A percentile compares a stretch with the other conserved stretches of the same genome.
phyloP scores from a whole-genome alignment of 1,140 invertebrate species.

The Forficula auricularia region DNA sequence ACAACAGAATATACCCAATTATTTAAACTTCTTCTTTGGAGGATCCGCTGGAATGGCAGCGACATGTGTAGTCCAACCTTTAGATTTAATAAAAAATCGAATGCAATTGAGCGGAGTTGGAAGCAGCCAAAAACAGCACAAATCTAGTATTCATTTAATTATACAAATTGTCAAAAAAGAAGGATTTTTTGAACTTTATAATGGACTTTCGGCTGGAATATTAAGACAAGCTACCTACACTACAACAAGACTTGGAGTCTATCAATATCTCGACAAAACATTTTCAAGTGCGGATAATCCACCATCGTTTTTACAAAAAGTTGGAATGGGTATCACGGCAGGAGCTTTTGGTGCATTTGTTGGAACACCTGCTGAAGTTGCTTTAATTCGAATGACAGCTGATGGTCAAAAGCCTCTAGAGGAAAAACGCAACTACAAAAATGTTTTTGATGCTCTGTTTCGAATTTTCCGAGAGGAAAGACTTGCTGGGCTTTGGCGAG shows the following conservation, averaged over 20 bases:
- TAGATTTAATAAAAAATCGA: conserved; percentile 94
- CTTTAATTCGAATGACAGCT: conserved; percentile 87
- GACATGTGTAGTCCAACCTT: conserved; percentile 88
- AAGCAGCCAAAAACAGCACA: conserved; percentile 53
- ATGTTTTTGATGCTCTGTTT: conserved; percentile 76
- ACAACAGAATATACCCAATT: too few relatives aligned
- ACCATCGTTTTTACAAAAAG: conserved; percentile 44
- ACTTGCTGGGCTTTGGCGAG: conserved; percentile 73
- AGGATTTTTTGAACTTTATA: conserved; percentile 73
- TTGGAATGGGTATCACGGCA: conserved; percentile 61
- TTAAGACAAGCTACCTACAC: conserved; percentile 96
- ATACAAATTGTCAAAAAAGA: conserved; percentile 66
- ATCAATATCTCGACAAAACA: conserved; percentile 62
- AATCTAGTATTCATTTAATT: conserved; percentile 53
- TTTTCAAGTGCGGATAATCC: conserved; percentile 36
- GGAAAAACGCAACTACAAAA: conserved; percentile 81
- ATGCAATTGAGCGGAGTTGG: conserved; percentile 83
- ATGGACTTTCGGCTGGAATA: conserved; percentile 73
- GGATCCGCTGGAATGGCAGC: conserved; percentile 96
- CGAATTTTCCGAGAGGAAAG: conserved; percentile 86
- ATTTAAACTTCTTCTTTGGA: too few relatives aligned
- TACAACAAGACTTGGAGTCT: conserved; percentile 87
- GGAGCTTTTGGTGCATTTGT: conserved; percentile 76
- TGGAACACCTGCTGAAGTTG: conserved; percentile 89
- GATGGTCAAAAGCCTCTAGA: conserved; percentile 77